These are phyloP conservation scores for Neolamprologus devosi DNA, from an alignment of 2,113 vertebrate species.

Conservation along the genomic window DNA sequence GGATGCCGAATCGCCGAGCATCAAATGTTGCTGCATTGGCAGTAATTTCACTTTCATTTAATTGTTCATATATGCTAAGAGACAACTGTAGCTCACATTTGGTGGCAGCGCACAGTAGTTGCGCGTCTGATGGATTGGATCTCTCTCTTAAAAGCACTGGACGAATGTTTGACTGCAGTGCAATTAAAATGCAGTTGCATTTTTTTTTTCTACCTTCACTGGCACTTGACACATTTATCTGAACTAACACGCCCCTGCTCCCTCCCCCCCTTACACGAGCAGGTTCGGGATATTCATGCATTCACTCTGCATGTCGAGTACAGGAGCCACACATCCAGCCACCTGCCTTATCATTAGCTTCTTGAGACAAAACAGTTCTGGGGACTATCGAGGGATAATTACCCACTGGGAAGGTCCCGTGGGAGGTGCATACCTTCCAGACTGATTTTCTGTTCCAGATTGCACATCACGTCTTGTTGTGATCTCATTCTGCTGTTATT, in stretches of 20 bases:
- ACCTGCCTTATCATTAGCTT: background rate
- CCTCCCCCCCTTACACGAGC: background rate
- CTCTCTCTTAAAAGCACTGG: background rate
- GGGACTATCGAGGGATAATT: background rate
- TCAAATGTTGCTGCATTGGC: constrained; percentile 13
- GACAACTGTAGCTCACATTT: constrained; percentile 42
- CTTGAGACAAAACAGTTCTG: background rate
- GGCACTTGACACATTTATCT: background rate
- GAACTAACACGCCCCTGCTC: background rate
- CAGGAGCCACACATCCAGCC: background rate
- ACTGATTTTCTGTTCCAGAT: background rate
- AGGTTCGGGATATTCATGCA: background rate
- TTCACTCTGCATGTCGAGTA: background rate
- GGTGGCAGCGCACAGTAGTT: constrained; percentile 18
- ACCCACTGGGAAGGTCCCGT: background rate
- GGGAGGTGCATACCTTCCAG: background rate
- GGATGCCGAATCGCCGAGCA: background rate
- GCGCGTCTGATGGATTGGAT: background rate
- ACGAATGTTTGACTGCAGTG: background rate
- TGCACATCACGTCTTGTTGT: background rate
- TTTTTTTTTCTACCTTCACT: background rate
- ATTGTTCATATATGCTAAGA: constrained; percentile 21
- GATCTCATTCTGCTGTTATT: background rate
- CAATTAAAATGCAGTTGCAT: background rate
- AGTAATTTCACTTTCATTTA: constrained; percentile 22